A percentile compares a stretch with the other conserved stretches of the same genome.
These are phyloP conservation scores for Campylorhamphus procurvoides DNA, from an alignment of 2,113 vertebrate species.

Conservation along the genomic window DNA sequence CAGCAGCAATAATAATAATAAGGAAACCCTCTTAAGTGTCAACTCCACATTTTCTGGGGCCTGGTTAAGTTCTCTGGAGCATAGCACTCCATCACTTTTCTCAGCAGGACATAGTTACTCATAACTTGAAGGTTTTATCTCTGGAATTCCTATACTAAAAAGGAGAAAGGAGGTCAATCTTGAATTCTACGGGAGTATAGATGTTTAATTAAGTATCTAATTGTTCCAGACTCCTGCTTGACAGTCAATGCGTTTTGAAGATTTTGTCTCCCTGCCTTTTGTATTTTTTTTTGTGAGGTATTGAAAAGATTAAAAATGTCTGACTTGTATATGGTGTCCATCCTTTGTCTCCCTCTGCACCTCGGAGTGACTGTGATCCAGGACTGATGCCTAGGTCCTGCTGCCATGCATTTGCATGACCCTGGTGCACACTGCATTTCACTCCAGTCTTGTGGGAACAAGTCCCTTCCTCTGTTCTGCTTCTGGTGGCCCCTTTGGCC, in stretches of 20 bases:
- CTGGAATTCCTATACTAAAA: slow-evolving; percentile 48
- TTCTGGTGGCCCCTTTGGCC: background rate
- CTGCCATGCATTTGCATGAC: background rate
- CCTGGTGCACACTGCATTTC: background rate
- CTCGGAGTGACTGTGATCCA: background rate
- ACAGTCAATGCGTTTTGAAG: background rate
- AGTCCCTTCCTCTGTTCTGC: background rate
- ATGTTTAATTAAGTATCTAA: slow-evolving; percentile 74
- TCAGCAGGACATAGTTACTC: slow-evolving; percentile 70
- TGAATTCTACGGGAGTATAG: slow-evolving; percentile 18
- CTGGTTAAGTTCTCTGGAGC: slow-evolving; percentile 72
- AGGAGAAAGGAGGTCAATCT: slow-evolving; percentile 30
- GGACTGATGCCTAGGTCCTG: background rate
- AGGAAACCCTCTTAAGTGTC: slow-evolving; percentile 59
- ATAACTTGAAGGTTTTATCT: slow-evolving; percentile 71
- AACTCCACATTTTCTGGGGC: slow-evolving; percentile 63
- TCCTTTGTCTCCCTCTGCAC: background rate
- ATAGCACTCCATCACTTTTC: slow-evolving; percentile 72
- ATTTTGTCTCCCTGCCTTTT: background rate
- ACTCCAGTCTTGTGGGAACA: background rate
- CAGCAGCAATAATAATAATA: slow-evolving; percentile 36
- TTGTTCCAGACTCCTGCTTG: slow-evolving; percentile 48
- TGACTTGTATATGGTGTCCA: background rate
- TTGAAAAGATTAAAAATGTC: background rate
- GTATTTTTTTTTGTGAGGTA: background rate